These are phyloP conservation scores for Bradysia coprophila DNA, from an alignment of 1,140 invertebrate species.

Conservation along the genomic window DNA sequence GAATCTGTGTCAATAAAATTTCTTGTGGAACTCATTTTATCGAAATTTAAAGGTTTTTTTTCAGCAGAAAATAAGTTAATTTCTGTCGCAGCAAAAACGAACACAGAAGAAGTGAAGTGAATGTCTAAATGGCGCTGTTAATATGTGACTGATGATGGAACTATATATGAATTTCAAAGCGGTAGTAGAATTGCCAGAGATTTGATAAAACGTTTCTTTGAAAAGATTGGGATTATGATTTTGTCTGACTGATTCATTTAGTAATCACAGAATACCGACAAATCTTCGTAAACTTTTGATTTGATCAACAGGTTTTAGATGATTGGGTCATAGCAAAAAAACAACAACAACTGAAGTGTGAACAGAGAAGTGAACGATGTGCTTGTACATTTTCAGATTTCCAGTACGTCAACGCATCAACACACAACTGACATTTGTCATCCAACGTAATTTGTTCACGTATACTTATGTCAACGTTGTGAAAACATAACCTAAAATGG, in stretches of 20 bases:
- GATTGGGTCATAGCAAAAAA: too few species aligned
- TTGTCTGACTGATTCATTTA: too few species aligned
- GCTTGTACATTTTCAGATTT: not conserved
- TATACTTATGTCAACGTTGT: not conserved
- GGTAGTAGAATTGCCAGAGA: too few species aligned
- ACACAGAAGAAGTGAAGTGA: not conserved
- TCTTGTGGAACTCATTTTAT: not conserved
- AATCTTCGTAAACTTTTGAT: too few species aligned
- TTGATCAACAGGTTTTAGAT: too few species aligned
- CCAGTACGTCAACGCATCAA: not conserved
- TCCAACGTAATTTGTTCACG: too few species aligned
- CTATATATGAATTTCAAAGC: not conserved
- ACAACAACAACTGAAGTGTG: not conserved
- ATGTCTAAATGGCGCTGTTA: not conserved
- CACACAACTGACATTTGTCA: not conserved
- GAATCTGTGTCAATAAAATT: constrained; percentile 14
- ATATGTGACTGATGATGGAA: not conserved
- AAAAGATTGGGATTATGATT: too few species aligned
- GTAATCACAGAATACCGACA: too few species aligned
- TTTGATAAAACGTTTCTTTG: too few species aligned
- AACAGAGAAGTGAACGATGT: not conserved
- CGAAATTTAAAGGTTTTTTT: not conserved
- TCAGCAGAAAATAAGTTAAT: too few species aligned
- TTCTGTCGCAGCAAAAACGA: too few species aligned
- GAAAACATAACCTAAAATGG: not conserved